phyloP scores from a whole-genome alignment of 2,797 vertebrate genomes.

The Florisuga fusca region DNA sequence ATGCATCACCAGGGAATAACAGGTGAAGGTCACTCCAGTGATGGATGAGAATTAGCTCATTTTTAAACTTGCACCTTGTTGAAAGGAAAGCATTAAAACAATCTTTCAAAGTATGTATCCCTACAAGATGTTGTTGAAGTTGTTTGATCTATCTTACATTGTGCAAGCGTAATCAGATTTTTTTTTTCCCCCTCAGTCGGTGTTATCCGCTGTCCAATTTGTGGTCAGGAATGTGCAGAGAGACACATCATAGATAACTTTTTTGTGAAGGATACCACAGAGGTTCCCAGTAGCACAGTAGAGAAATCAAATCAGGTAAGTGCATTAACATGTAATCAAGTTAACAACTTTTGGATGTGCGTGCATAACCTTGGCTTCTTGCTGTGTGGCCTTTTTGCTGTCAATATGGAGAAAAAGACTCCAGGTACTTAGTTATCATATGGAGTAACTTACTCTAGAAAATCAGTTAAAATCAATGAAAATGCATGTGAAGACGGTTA shows the following conservation, averaged over 20 bases:
- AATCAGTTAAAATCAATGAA: background rate
- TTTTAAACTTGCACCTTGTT: background rate
- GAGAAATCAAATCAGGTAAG: slow-evolving; percentile 97
- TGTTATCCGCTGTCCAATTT: slow-evolving; percentile 94
- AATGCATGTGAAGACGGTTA: background rate
- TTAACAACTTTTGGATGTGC: slow-evolving; percentile 24
- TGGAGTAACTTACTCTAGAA: background rate
- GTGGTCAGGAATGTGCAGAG: slow-evolving; percentile 96
- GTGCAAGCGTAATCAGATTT: slow-evolving; percentile 15
- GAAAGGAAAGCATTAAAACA: background rate
- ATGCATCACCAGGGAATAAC: background rate
- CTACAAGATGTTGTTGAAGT: slow-evolving; percentile 26
- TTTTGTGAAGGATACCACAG: slow-evolving; percentile 97
- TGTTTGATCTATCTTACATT: background rate
- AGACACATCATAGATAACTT: slow-evolving; percentile 97
- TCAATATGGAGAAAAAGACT: background rate
- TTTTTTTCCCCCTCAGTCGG: slow-evolving; percentile 80
- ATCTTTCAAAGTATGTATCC: slow-evolving; percentile 15
- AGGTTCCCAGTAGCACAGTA: slow-evolving; percentile 98
- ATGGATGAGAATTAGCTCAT: background rate
- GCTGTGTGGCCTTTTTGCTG: slow-evolving; percentile 17
- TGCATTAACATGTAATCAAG: slow-evolving; percentile 47
- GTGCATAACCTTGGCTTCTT: slow-evolving; percentile 16
- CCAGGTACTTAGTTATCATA: background rate
- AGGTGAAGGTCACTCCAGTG: background rate